Evolutionary conservation across 2,888 invertebrate genomes (phyloP), one percentile per base, ranked within the genome.

Genomic region (Apotomis betuletana): DNA sequence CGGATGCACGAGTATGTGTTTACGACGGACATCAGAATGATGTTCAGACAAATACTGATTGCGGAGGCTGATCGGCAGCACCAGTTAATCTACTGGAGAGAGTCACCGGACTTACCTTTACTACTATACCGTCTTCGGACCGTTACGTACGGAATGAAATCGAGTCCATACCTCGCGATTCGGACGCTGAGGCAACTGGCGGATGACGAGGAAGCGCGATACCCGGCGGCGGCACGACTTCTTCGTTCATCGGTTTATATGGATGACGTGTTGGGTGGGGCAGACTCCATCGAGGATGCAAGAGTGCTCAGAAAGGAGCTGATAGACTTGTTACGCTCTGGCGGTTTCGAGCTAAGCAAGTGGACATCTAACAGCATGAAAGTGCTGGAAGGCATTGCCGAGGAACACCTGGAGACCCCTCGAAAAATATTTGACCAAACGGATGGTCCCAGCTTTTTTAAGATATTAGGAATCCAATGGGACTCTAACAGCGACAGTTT

Each of bases 191-290:
- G 49, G 12, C 51, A 62, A 12, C 36, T 62, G 15, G 62, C 62
- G 15, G 62, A 62, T 27, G 51, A 62, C 27, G 62, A 62, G 36
- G 51, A 51, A 9, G 3, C 62, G 9, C 62, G 62, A 9, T 62
- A 12, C 44, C 62, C 62, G 9, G 62, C 49, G 27, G 62, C 62
- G 27, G 62, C 62, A 9, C 10, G 12, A 2, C 49, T 61, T 49
- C 3, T 59, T 10, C n/a, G 55, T 8, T 44, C 8, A 4, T 55
- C 55, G 13, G 9, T 65, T 36, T 65, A 65, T 41, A 55, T 57
- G 1, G 65, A 65, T 55, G 65, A 65, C 38, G 55, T 55, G n/a
- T 44, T 65, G 12, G 55, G 55, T 38, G 65, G 63, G 3, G 65
- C 55, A 5, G 38, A 52, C 8, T 65, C 57, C 5, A n/a, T 65